Conservation (phyloP, 2,888 invertebrate species). For the Volucella bombylans region DNA sequence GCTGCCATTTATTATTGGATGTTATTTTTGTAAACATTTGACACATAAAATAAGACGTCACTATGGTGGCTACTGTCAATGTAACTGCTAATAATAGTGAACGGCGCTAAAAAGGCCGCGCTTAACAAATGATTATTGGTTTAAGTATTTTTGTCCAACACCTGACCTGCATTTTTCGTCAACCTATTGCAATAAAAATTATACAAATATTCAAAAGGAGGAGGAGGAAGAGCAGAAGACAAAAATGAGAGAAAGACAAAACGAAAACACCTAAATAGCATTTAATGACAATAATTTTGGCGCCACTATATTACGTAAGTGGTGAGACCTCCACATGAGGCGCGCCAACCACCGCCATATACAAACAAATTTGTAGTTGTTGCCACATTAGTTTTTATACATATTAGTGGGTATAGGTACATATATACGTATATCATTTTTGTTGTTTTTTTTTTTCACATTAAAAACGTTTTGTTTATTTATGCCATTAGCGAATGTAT, state of each 20-base stretch:
- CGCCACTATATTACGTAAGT: conserved; percentile 72
- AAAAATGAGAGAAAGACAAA: conserved; percentile 13
- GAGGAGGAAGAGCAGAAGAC: conserved; percentile 4
- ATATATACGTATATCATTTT: neutral
- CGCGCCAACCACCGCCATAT: conserved; percentile 55
- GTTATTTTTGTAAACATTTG: conserved; percentile 9
- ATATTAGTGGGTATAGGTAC: no score
- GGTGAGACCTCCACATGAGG: conserved; percentile 55
- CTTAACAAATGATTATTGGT: conserved; percentile 41
- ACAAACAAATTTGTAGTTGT: conserved; percentile 37
- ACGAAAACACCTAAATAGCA: conserved; percentile 46
- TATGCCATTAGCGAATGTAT: conserved; percentile 67
- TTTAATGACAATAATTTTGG: conserved; percentile 73
- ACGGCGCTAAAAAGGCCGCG: conserved; percentile 20
- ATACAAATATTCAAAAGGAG: conserved; percentile 9
- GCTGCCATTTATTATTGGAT: conserved; percentile 29
- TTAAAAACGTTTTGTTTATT: conserved; percentile 63
- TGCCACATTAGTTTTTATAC: no score
- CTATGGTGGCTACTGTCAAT: conserved; percentile 3
- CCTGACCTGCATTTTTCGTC: conserved; percentile 57
- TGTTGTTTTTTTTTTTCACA: conserved; percentile 38
- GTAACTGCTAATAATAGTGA: neutral
- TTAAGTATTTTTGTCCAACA: conserved; percentile 44
- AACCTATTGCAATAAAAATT: conserved; percentile 9
- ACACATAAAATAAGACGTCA: conserved; percentile 27